Percentiles rank a stretch among this genome's conserved stretches.
Conservation (phyloP, 1,140 invertebrate genomes). For the Triops cancriformis region DNA sequence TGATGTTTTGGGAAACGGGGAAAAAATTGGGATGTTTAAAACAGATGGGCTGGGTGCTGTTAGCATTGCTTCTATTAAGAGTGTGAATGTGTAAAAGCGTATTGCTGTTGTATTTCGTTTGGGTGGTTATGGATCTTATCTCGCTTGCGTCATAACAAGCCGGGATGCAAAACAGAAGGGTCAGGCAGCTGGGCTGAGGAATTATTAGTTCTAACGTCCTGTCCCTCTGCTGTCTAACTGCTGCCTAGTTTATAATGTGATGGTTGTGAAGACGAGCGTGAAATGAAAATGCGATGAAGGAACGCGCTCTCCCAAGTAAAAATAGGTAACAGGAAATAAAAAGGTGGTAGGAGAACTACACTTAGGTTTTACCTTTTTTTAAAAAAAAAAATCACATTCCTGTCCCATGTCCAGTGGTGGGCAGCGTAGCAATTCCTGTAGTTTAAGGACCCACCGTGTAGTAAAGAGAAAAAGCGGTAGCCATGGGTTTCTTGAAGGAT, state of each 20-base stretch:
- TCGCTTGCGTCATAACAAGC: neutral
- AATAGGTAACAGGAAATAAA: neutral
- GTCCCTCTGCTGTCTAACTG: neutral
- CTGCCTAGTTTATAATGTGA: neutral
- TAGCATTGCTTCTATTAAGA: neutral
- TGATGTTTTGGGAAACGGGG: too few relatives aligned
- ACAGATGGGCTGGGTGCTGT: neutral
- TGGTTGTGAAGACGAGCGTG: conserved; percentile 8
- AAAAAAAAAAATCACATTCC: too few relatives aligned
- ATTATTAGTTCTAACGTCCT: neutral
- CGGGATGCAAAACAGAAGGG: neutral
- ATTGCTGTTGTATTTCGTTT: neutral
- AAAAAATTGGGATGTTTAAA: neutral
- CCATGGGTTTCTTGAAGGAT: too few relatives aligned
- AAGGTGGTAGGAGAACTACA: neutral
- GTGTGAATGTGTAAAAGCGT: neutral
- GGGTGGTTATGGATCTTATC: neutral
- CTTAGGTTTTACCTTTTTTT: neutral
- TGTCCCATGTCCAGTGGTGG: too few relatives aligned
- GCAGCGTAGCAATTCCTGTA: too few relatives aligned
- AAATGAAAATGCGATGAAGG: neutral
- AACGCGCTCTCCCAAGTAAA: neutral
- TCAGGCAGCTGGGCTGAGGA: neutral
- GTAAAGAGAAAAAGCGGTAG: too few relatives aligned
- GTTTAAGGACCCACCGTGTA: too few relatives aligned